Evolutionary conservation across 2,888 invertebrate genomes (phyloP), one percentile per base, ranked within the genome.

Genomic region (Ochropacha duplaris): DNA sequence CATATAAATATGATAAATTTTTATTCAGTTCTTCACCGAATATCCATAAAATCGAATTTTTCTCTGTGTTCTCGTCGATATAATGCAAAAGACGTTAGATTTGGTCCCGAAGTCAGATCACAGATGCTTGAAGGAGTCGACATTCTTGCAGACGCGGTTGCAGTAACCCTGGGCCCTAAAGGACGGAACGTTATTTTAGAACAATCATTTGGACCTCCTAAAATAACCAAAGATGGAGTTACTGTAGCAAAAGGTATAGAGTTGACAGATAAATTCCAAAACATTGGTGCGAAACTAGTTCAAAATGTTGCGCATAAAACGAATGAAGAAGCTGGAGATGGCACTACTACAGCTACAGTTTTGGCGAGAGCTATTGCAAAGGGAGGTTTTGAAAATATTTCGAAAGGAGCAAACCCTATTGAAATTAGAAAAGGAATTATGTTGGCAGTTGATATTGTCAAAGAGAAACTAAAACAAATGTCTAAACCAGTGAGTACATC

Each of bases 191-290:
- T 99, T 6, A 99, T 99, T 74, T 94, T 99, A 72, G 99, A 99
- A 90, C 99, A 99, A 88, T 96, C 97, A 26, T 98, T 98, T 97
- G 99, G 99, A 14, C 97, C 98, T 58, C 99, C 99, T 8, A 99
- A 99, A 94, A 99, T 99, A 77, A 99, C 99, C n/a, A 99, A 99
- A 92, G 99, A 99, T 87, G 99, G 99, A 64, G 99, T 99, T 0
- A 99, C 99, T 0, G 99, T 99, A 12, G 99, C 99, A 19, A 99
- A 99, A 92, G 96, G 98, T 44, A 96, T 99, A 69, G 99, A 99
- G 84, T 93, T 99, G 34, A 97, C 98, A 89, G 98, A 99, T 88
- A 99, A 98, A 91, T 99, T 98, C 90, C 98, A 99, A 92, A 99
- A 99, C 83, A 97, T 99, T 84, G 99, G 99, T 57, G 99, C 99